Evolutionary conservation across 2,797 vertebrate species (phyloP), one percentile per base, ranked within the genome.

Genomic region (Sebastes jordani): DNA sequence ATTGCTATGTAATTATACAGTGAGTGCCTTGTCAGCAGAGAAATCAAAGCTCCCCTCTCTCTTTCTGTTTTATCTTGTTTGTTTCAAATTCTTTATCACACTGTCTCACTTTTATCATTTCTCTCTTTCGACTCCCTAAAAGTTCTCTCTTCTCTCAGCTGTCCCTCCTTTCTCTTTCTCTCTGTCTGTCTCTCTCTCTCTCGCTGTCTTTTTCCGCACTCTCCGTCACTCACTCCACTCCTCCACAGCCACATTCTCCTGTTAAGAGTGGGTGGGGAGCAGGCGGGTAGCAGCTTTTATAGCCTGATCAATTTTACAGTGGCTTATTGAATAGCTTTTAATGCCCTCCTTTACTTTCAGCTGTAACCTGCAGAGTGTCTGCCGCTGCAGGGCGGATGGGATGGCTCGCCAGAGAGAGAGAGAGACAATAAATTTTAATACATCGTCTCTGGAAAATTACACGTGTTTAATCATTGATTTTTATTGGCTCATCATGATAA

Each of bases 271-370:
- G 46, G 42, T 38, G 64, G 68, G 71, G 83, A 32, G 62, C 70
- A 59, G 71, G 20, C 25, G 52, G 68, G 38, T 29, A 85, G 88
- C 81, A 75, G 83, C 82, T 93, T 95, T 95, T 95, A 95, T 93
- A 82, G 92, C 83, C 80, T 94, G 92, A 95, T 96, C 95, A 96
- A 95, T 95, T 94, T 95, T 90, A 89, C 91, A 90, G 87, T 91
- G 87, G 90, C 93, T 95, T 95, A 95, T 95, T 95, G 94, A 96
- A 94, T 93, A 92, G 89, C 92, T 95, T 96, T 95, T 93, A 96
- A 96, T 95, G 88, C 89, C 76, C 87, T 91, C 93, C 91, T 96
- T 96, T 95, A 95, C 95, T 95, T 95, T 92, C 93, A 92, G 88
- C 89, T 91, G 95, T 94, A 95, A 93, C 88, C 89, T 71, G 27